A percentile compares a stretch with the other conserved stretches of the same genome.
Conservation (phyloP, 2,888 invertebrate species). For the Noctua comes region DNA sequence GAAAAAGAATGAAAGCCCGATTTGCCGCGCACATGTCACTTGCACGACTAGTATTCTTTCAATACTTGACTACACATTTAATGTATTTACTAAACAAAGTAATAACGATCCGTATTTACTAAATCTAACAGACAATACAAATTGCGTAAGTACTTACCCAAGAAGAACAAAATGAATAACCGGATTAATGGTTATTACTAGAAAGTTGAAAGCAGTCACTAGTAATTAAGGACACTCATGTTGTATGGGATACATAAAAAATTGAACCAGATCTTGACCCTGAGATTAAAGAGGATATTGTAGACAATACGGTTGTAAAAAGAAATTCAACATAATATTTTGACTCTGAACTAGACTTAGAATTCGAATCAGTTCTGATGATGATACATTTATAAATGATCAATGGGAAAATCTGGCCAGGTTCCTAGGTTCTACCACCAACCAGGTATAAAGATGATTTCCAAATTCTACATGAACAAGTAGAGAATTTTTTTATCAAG, state of each 20-base stretch:
- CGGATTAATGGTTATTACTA: not conserved
- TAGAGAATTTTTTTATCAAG: conserved; percentile 5
- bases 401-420: not conserved
- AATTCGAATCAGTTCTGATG: not conserved
- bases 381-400: not conserved
- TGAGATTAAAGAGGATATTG: not conserved
- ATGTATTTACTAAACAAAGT: not conserved
- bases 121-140: conserved; percentile 5
- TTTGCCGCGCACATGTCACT: conserved; percentile 29
- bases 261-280: too few relatives aligned
- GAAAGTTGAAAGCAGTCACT: conserved; percentile 3
- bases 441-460: too few relatives aligned
- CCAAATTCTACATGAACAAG: not conserved
- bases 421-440: not conserved
- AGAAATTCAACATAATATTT: not conserved
- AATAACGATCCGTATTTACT: conserved; percentile 5
- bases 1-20: conserved; percentile 23
- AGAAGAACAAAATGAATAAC: not conserved
- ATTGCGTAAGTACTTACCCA: not conserved
- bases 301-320: not conserved
- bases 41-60: conserved; percentile 16
- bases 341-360: not conserved
- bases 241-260: not conserved
- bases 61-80: conserved; percentile 18
- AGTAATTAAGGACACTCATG: not conserved